Percentiles rank a stretch among this genome's conserved stretches.
Conservation (phyloP, 2,797 vertebrate genomes). For the Gadopsis bispinosus region DNA sequence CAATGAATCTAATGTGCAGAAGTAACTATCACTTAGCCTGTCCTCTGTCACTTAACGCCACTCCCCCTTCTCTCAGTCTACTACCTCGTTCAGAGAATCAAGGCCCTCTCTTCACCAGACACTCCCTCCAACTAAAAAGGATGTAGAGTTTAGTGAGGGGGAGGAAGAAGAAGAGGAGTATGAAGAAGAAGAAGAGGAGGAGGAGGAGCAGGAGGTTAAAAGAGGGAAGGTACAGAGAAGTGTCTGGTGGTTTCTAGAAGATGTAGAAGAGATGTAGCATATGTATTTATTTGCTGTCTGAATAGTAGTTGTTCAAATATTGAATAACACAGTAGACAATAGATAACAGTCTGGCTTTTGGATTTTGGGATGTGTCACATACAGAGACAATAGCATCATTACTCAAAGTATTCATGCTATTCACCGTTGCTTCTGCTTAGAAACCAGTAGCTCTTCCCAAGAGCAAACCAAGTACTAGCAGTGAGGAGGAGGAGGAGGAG, state of each 20-base stretch:
- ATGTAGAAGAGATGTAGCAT: slow-evolving; percentile 48
- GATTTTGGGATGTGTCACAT: background rate
- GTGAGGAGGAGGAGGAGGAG: slow-evolving; percentile 65
- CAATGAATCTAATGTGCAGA: slow-evolving; percentile 32
- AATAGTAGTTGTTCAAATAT: background rate
- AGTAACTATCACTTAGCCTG: slow-evolving; percentile 28
- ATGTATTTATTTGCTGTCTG: slow-evolving; percentile 37
- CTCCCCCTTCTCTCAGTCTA: slow-evolving; percentile 74
- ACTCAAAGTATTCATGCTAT: slow-evolving; percentile 41
- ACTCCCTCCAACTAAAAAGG: slow-evolving; percentile 61
- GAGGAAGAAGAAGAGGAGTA: slow-evolving; percentile 63
- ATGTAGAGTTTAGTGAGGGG: slow-evolving; percentile 69
- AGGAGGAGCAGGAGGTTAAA: slow-evolving; percentile 68
- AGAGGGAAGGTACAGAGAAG: slow-evolving; percentile 76
- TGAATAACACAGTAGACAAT: background rate
- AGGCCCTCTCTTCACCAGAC: slow-evolving; percentile 60
- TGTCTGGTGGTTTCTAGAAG: slow-evolving; percentile 65
- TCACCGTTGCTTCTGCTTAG: slow-evolving; percentile 69
- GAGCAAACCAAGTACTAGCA: slow-evolving; percentile 60
- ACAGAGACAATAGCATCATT: slow-evolving; percentile 14
- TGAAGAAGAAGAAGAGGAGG: slow-evolving; percentile 67
- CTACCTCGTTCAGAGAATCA: slow-evolving; percentile 71
- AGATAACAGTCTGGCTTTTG: slow-evolving; percentile 1
- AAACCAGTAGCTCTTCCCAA: slow-evolving; percentile 54
- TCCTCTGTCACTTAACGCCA: slow-evolving; percentile 64